Evolutionary conservation across 2,113 vertebrate genomes (phyloP).

Genomic region (Centropus unirufus): DNA sequence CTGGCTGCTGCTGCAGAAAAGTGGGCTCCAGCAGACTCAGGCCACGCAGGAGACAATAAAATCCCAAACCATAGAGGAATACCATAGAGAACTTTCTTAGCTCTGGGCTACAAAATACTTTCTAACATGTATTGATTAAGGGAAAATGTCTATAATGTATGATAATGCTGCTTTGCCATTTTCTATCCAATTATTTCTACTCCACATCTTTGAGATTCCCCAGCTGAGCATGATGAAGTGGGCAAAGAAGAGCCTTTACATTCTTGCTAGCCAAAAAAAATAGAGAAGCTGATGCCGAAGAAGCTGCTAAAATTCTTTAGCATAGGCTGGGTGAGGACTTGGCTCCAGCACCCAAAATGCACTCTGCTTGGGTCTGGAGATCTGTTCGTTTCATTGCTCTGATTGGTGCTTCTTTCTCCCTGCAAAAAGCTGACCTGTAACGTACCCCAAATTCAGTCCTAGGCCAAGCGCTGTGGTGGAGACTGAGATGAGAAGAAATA

Average conservation of each 20-base stretch:
- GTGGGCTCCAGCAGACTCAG: neutral
- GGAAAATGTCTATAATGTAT: neutral
- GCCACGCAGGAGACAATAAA: neutral
- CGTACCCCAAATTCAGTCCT: accelerated
- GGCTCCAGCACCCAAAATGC: accelerated
- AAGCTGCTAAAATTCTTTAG: neutral
- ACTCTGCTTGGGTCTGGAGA: neutral
- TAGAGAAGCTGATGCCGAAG: neutral
- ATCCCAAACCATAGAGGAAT: neutral
- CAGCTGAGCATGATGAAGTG: neutral
- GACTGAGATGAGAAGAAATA: too few species aligned
- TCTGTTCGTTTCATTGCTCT: neutral
- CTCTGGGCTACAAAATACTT: neutral
- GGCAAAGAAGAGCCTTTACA: neutral
- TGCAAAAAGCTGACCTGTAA: neutral
- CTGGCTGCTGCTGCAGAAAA: neutral
- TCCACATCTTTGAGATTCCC: neutral
- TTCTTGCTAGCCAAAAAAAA: accelerated
- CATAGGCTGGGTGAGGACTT: neutral
- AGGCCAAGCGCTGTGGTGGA: accelerated
- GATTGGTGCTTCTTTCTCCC: neutral
- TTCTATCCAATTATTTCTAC: neutral
- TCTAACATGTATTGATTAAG: neutral
- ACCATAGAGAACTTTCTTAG: neutral
- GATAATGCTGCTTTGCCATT: neutral